Base-by-base conservation (phyloP, 1,140 invertebrate genomes). In the Hypsibius dujardini region DNA sequence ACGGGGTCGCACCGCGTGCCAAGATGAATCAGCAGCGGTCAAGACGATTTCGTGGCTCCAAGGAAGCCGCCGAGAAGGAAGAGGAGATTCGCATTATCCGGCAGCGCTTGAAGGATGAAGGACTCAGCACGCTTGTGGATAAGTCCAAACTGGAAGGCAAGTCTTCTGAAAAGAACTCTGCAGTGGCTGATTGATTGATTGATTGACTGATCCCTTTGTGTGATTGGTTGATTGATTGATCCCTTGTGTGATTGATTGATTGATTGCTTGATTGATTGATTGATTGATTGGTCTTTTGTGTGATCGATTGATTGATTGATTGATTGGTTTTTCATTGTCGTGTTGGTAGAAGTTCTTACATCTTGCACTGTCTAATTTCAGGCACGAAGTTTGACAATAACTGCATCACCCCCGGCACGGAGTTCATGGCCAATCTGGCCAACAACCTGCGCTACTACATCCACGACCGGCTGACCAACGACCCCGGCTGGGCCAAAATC, bases 1-100 rank as follows among this genome's bases (percentile, higher is more conserved):
- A 99, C 84, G 96, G 96, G 74, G 95, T 98, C 74, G 94, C 94
- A 42, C 94, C 93, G 1, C 83, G 93, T 78, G 95, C 94, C 14
- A 98, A 98, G 83, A 99, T 99, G 96, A 99, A 99, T 81, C 96
- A 99, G 79, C 96, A 99, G 79, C 82, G 96, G 75, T 98, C 94
- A 28, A 84, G 96, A 74, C 83, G 95, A 76, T 99, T 99, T 78
- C 84, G 96, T 50, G 93, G 95, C 0, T 91, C 94, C 0, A 98
- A 98, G 80, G 96, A 99, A 82, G 84, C 88, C 1, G 82, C 81
- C 46, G 95, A 98, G 80, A 98, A 98, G 79, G 84, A 87, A 69
- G 83, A 86, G 60, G 90, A 95, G 80, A 86, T 99, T 56, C 71
- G 77, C 46, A 75, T 70, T 15, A 72, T 78, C 50, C 69, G 76